Evolutionary conservation across 2,797 vertebrate species (phyloP), one percentile per base, ranked within the genome.

Genomic region (Clarias platycephalus): DNA sequence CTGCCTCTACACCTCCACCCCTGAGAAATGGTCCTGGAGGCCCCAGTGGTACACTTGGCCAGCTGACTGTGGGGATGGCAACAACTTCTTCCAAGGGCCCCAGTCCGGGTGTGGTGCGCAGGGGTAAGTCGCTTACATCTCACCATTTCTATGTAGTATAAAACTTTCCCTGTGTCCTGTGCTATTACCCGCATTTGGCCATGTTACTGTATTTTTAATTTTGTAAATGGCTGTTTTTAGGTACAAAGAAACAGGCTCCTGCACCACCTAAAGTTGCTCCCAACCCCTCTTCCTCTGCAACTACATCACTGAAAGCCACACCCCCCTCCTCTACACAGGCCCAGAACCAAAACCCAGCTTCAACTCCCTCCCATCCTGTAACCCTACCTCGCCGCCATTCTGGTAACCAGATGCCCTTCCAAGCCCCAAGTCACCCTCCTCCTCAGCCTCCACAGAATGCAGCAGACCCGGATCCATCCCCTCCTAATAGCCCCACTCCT

Each of bases 191-290:
- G 49, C 37, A 49, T 16, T 49, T 12, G 4, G 20, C 10, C 5
- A 71, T 37, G 34, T n/a, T 26, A 16, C 13, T 49, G 16, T 20
- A 55, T 49, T 15, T 26, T 20, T 4, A 9, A n/a, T 53, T 57
- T 20, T 22, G 49, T 22, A 53, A 72, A 22, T 37, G 5, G 5
- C 49, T 2, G 8, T 44, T 44, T 85, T 12, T 92, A 99, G 98
- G 96, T 58, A 93, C 97, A 83, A 99, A 99, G 86, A 99, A 99
- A 88, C 98, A 97, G 28, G 98, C 98, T 0, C 96, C 96, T 0
- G 95, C 96, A 0, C 96, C 96, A n/a, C 96, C 96, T 0, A 96
- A 96, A 80, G 94, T 93, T 10, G 91, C 94, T 84, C 94, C 94
- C 87, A 83, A 40, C 53, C 31, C 81, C 44, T 74, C 81, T 57